Conservation (phyloP, 2,113 vertebrate species). For the Rhineura floridana region DNA sequence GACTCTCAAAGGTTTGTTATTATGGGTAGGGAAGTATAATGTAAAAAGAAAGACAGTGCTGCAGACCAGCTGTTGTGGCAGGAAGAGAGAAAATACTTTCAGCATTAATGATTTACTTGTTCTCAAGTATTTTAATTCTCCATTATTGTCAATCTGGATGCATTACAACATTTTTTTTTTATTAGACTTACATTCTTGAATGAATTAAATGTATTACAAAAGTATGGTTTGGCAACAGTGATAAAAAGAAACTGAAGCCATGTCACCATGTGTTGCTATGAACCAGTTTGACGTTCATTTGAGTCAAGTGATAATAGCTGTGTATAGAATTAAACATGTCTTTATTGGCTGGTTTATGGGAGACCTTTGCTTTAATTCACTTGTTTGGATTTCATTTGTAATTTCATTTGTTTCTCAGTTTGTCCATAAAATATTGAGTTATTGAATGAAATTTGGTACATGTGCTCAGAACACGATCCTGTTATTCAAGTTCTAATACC, state of each 20-base stretch:
- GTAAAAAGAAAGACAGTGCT: neutral
- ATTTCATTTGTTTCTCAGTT: neutral
- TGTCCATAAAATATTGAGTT: neutral
- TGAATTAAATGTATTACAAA: constrained; percentile 30
- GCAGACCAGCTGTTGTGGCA: neutral
- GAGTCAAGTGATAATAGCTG: neutral
- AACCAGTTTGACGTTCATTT: neutral
- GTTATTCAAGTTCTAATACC: neutral
- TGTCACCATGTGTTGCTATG: neutral
- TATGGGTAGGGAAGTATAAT: neutral
- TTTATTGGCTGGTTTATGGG: neutral
- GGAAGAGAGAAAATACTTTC: constrained; percentile 10
- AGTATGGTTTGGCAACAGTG: neutral
- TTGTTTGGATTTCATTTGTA: neutral
- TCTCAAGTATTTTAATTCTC: neutral
- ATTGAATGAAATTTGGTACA: too few species aligned
- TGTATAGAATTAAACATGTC: neutral
- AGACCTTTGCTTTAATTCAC: neutral
- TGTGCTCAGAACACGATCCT: neutral
- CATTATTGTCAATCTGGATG: constrained; percentile 7
- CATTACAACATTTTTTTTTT: neutral
- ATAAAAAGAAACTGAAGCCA: constrained; percentile 22
- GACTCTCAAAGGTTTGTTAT: neutral
- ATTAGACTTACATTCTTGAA: constrained; percentile 37
- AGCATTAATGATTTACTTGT: constrained; percentile 17